Evolutionary conservation across 2,888 invertebrate species (phyloP).

Genomic region (Hypercompe scribonia): DNA sequence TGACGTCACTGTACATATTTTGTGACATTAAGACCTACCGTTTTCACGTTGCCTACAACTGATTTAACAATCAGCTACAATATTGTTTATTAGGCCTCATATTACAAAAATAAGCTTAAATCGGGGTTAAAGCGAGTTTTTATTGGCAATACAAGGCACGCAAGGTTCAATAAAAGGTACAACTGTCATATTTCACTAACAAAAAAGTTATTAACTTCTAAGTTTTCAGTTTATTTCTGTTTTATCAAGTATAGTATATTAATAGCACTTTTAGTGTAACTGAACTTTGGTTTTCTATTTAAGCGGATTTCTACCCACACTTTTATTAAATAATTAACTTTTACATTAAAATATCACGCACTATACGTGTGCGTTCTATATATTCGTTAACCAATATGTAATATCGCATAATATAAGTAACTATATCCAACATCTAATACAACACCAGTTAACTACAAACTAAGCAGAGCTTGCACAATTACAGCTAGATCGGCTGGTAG

Average conservation of each 20-base stretch:
- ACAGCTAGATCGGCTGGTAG: no score
- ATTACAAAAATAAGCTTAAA: neutral
- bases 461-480: no score
- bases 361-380: no score
- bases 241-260: neutral
- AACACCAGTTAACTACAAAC: no score
- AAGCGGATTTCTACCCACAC: neutral
- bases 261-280: neutral
- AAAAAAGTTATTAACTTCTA: neutral
- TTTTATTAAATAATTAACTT: neutral
- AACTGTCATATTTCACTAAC: constrained; percentile 1
- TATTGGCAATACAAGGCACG: neutral
- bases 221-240: neutral
- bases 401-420: no score
- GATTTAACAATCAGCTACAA: neutral
- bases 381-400: no score
- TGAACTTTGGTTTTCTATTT: neutral
- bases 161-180: neutral
- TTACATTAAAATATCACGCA: neutral
- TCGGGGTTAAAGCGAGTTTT: neutral
- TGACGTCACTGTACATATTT: neutral
- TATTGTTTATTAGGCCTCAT: constrained; percentile 1
- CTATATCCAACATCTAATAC: no score
- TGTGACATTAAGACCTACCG: neutral
- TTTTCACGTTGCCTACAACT: neutral